Base-by-base conservation (phyloP, 2,888 invertebrate species). In the Lasioglossum villosulum region DNA sequence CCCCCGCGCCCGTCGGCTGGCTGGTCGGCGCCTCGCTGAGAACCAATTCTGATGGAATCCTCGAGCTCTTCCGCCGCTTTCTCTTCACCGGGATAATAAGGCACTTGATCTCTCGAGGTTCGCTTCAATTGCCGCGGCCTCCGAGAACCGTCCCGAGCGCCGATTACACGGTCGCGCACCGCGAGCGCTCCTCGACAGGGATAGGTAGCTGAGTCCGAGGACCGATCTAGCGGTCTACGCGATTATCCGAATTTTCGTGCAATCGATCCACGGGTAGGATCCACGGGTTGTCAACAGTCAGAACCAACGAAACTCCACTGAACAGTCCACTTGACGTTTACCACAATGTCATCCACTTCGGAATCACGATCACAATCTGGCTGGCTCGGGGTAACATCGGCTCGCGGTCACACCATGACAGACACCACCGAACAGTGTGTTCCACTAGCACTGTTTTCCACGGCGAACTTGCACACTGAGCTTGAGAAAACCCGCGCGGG, bases 1-100 rank as follows among this genome's bases (percentile, higher is more conserved):
- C 63, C 66, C 66, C 70, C 80, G 77, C 70, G 83, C 27, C 84
- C 88, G 89, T 90, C 88, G 88, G 86, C 78, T n/a, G 71, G 79
- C 72, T 86, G 86, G 80, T 90, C 87, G 87, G 81, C 82, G 80
- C 48, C 86, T 84, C 74, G 75, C 78, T 82, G 83, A 76, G 88
- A 86, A 86, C 82, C 86, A 88, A 90, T 89, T 78, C 87, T 89
- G 59, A 30, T 30, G 72, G 76, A 34, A 42, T 73, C 48, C 34
- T 3, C 16, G 30, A 27, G 63, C 59, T 8, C 45, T 10, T 70
- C 63, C 52, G 59, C 48, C 27, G 37, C 34, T 27, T 23, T 42
- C 59, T n/a, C n/a, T 23, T 45, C 30, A 16, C n/a, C 16, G 14
- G 23, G 52, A 2, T 34, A 63, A 45, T 8, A 56, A 6, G 30